Base-by-base conservation (phyloP, 2,888 invertebrate species). In the Ectemnius lituratus region DNA sequence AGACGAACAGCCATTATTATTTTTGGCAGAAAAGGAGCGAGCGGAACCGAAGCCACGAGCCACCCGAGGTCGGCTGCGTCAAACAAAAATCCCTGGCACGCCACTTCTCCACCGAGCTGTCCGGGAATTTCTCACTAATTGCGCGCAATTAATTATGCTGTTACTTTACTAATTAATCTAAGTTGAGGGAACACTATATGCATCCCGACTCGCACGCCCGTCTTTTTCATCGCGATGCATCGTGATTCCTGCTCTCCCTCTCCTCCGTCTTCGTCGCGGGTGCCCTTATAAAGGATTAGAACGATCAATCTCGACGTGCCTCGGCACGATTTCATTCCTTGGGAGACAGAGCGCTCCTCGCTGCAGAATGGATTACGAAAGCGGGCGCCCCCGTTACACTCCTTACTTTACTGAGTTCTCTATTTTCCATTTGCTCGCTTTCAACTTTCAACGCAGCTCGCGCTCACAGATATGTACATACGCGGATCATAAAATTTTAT, bases 131-230 rank as follows among this genome's bases (percentile, higher is more conserved):
- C 79, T 79, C 73, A 69, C 80, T 80, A 84, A 85, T 83, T 81
- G 79, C 49, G n/a, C 23, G 69, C 62, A 82, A 86, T 85, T 82
- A 84, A 86, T 86, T 82, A 79, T 64, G 71, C 64, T 78, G 84
- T 85, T 83, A 84, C 84, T 82, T 80, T 68, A 58, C 20, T 74
- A 72, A 85, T 87, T 85, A 82, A 84, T 86, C 81, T 76, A 70
- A 79, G 84, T 76, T 78, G n/a, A 11, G 8, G 37, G 37, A 37
- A 0, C 37, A 37, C 6, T 37, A 37, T 37, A 37, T 37, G 23
- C 56, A 58, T 56, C 49, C 49, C 45, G n/a, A 18, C 23, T 16
- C 49, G 45, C 23, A 13, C 28, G 6, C 49, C 71, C 65, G 69
- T 75, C 73, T 62, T 79, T 73, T 72, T 65, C 61, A 45, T 14